Evolutionary conservation across 2,797 vertebrate species (phyloP).

Genomic region (Xenentodon cancila): DNA sequence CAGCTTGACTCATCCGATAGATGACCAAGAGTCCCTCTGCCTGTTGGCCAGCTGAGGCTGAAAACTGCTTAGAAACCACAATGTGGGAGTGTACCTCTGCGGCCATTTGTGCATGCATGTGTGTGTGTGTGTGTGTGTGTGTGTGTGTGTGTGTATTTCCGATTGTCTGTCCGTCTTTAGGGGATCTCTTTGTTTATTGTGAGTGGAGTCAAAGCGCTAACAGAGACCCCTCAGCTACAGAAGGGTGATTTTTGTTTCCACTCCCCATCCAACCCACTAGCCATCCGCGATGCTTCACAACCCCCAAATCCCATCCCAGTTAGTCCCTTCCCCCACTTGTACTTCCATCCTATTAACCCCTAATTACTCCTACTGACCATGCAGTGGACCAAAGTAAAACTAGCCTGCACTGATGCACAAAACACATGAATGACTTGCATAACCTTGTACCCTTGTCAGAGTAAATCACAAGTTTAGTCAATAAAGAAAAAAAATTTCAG

Average conservation of each 20-base stretch:
- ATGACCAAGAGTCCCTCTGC: conserved; percentile 62
- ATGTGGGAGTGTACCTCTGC: conserved; percentile 22
- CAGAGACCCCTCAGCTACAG: conserved; percentile 51
- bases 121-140: conserved; percentile 11
- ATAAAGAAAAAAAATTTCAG: too few species aligned
- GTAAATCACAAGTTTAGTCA: neutral
- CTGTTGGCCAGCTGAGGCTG: conserved; percentile 57
- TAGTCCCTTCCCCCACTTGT: conserved; percentile 70
- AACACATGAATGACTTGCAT: conserved; percentile 35
- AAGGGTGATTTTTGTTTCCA: conserved; percentile 55
- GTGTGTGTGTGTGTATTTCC: conserved; percentile 14
- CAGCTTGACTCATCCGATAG: conserved; percentile 71
- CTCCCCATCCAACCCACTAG: conserved; percentile 37
- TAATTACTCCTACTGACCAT: conserved; percentile 77
- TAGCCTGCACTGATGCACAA: conserved; percentile 17
- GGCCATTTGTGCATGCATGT: conserved; percentile 6
- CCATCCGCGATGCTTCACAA: conserved; percentile 62
- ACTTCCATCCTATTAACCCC: conserved; percentile 82
- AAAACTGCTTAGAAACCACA: conserved; percentile 27
- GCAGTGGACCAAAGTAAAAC: conserved; percentile 52
- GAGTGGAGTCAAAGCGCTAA: conserved; percentile 49
- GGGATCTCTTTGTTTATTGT: conserved; percentile 71
- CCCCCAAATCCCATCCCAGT: conserved; percentile 73
- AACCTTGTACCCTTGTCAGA: conserved; percentile 4
- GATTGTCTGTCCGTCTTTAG: conserved; percentile 50